A percentile compares a stretch with the other conserved stretches of the same genome.
Evolutionary conservation across 2,888 invertebrate genomes (phyloP).

Genomic region (Cyclophora albipunctata): DNA sequence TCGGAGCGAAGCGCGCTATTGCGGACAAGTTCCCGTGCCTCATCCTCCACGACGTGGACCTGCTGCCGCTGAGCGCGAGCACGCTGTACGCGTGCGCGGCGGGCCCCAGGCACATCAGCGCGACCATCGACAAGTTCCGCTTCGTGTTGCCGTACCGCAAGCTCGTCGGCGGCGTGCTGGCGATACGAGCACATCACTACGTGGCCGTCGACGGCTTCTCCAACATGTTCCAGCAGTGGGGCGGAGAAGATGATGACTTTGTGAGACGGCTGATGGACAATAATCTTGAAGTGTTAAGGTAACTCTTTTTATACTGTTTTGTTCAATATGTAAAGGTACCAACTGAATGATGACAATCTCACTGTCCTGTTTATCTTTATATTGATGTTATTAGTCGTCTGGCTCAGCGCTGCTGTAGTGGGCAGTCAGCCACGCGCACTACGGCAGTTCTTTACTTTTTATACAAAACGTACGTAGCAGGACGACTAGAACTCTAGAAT

Average conservation of each 20-base stretch:
- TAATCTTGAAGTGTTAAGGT: slow-evolving; percentile 45
- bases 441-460: too few species aligned
- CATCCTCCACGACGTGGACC: slow-evolving; percentile 92
- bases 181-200: slow-evolving; percentile 49
- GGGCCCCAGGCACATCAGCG: slow-evolving; percentile 91
- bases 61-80: slow-evolving; percentile 85
- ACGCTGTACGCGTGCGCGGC: slow-evolving; percentile 88
- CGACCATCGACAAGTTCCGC: slow-evolving; percentile 85
- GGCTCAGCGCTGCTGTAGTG: too few species aligned
- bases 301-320: slow-evolving; percentile 2
- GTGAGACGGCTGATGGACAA: slow-evolving; percentile 33
- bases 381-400: too few species aligned
- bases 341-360: too few species aligned
- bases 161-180: slow-evolving; percentile 58
- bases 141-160: slow-evolving; percentile 32
- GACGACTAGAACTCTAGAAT: too few species aligned
- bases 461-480: too few species aligned
- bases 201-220: slow-evolving; percentile 52
- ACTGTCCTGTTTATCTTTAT: too few species aligned
- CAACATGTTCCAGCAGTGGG: slow-evolving; percentile 59
- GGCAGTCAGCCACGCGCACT: too few species aligned
- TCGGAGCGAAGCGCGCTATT: slow-evolving; percentile 86
- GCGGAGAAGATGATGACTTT: slow-evolving; percentile 68
- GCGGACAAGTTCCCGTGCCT: slow-evolving; percentile 85
- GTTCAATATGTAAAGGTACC: not conserved